These are phyloP conservation scores for Nannobrachium achirus DNA, from an alignment of 2,113 vertebrate genomes.

Conservation along the genomic window DNA sequence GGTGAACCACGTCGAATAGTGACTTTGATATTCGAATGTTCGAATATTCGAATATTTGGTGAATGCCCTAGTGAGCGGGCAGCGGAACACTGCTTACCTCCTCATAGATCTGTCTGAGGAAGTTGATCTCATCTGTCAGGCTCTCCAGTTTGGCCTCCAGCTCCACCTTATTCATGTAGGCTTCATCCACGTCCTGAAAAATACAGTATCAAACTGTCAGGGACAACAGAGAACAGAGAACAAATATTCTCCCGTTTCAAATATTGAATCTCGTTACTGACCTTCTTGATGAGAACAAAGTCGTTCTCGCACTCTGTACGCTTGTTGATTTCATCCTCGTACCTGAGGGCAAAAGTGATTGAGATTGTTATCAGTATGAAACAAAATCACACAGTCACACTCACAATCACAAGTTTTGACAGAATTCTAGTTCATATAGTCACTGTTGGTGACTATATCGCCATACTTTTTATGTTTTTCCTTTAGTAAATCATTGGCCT, in stretches of 20 bases:
- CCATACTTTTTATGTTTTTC: too few relatives aligned
- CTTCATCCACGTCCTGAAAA: conserved; percentile 89
- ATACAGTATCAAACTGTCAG: conserved; percentile 7
- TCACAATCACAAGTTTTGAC: too few relatives aligned
- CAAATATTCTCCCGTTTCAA: neutral
- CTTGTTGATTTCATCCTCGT: conserved; percentile 86
- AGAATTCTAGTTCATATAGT: too few relatives aligned
- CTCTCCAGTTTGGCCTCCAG: conserved; percentile 94
- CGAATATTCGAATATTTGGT: too few relatives aligned
- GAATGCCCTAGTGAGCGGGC: too few relatives aligned
- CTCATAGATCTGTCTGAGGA: conserved; percentile 89
- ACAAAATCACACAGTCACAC: too few relatives aligned
- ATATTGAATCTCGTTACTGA: conserved; percentile 34
- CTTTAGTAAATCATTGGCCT: too few relatives aligned
- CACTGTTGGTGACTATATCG: too few relatives aligned
- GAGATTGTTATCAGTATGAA: too few relatives aligned
- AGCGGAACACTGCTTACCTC: conserved; percentile 78
- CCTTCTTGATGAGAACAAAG: conserved; percentile 86
- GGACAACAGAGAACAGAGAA: neutral
- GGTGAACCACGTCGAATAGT: too few relatives aligned
- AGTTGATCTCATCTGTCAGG: conserved; percentile 90
- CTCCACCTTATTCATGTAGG: conserved; percentile 94
- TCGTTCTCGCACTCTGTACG: conserved; percentile 85
- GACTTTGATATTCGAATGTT: too few relatives aligned
- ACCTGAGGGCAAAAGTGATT: conserved; percentile 63